Evolutionary conservation across 2,113 vertebrate genomes (phyloP).

Genomic region (Bungarus multicinctus): DNA sequence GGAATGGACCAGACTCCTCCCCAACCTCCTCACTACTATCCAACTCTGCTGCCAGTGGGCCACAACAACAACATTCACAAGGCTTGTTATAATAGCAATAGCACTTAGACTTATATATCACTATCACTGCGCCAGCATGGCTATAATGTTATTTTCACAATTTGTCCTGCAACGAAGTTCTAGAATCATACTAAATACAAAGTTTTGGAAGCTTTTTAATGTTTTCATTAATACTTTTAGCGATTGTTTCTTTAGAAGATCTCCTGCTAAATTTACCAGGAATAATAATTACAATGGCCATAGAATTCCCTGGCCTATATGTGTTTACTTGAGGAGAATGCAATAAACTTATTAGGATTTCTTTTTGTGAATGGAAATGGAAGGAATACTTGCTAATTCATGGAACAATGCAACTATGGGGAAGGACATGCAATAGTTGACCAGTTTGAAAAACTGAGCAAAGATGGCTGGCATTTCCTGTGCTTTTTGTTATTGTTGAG

Average conservation of each 20-base stretch:
- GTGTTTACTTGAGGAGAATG: neutral
- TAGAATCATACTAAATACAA: neutral
- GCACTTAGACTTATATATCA: too few relatives aligned
- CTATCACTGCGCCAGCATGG: too few relatives aligned
- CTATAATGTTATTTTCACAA: too few relatives aligned
- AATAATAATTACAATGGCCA: neutral
- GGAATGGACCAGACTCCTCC: too few relatives aligned
- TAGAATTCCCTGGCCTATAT: neutral
- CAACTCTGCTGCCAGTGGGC: too few relatives aligned
- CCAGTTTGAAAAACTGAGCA: neutral
- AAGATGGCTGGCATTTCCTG: neutral
- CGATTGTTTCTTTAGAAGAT: neutral
- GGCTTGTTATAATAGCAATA: too few relatives aligned
- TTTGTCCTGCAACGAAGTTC: neutral
- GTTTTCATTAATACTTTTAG: neutral
- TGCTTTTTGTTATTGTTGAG: neutral
- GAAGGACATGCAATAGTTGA: neutral
- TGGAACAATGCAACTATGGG: neutral
- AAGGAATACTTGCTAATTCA: neutral
- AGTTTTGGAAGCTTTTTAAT: neutral
- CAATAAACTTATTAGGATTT: neutral
- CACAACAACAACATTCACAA: too few relatives aligned
- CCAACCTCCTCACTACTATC: too few relatives aligned
- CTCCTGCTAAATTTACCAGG: neutral
- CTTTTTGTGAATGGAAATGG: neutral